Conservation (phyloP, 2,888 invertebrate genomes). For the Ochropleura leucogaster region DNA sequence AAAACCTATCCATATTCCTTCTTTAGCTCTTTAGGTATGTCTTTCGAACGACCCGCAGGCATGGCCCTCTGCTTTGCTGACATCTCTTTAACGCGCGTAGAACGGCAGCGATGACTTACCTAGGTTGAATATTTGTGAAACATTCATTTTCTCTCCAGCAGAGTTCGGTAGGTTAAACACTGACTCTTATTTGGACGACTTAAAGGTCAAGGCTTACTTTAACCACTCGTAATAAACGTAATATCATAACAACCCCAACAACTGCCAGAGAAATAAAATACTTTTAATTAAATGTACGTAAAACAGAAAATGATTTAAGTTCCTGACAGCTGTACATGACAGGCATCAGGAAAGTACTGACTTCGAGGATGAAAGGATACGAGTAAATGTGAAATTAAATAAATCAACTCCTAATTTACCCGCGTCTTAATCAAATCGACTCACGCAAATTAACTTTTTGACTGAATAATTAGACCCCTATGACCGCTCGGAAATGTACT, state of each 20-base stretch:
- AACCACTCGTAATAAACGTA: background rate
- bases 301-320: slow-evolving; percentile 48
- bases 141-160: no score
- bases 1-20: no score
- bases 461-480: slow-evolving; percentile 57
- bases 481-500: slow-evolving; percentile 5
- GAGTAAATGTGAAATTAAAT: slow-evolving; percentile 48
- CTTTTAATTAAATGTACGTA: slow-evolving; percentile 41
- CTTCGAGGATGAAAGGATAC: slow-evolving; percentile 50
- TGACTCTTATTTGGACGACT: background rate
- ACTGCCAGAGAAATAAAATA: slow-evolving; percentile 18
- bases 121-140: no score
- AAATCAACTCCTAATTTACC: slow-evolving; percentile 60
- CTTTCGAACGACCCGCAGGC: no score
- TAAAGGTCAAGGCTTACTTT: background rate
- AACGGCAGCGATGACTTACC: no score
- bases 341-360: slow-evolving; percentile 28
- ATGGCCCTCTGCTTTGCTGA: no score
- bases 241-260: background rate
- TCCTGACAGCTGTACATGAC: slow-evolving; percentile 41
- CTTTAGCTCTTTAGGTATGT: no score
- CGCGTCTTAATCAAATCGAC: slow-evolving; percentile 56
- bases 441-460: slow-evolving; percentile 60
- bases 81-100: no score
- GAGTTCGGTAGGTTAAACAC: background rate